phyloP scores from a whole-genome alignment of 2,888 invertebrate genomes.

The Disparrhopalites patrizii region DNA sequence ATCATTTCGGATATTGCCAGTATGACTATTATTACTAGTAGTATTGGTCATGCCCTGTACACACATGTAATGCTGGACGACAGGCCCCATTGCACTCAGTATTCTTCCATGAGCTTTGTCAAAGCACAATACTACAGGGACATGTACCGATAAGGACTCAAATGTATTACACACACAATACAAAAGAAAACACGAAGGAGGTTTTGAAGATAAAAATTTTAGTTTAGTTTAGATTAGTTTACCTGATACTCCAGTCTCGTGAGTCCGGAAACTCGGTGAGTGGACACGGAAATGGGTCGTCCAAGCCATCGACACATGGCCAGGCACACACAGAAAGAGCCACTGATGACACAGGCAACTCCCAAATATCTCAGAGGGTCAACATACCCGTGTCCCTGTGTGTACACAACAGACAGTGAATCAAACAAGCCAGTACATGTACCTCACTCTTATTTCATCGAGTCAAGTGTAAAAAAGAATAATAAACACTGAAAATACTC shows the following conservation, averaged over 20 bases:
- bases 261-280: conserved; percentile 35
- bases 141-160: no score
- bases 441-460: no score
- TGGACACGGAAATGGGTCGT: conserved; percentile 47
- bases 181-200: not conserved
- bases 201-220: not conserved
- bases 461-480: no score
- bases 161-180: no score
- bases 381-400: conserved; percentile 56
- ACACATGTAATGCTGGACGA: no score
- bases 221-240: not conserved
- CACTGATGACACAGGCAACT: conserved; percentile 69
- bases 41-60: no score
- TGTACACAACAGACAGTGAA: not conserved
- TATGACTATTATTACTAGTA: no score
- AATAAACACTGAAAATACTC: no score
- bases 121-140: no score
- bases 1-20: no score
- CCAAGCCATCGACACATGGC: conserved; percentile 71
- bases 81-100: no score
- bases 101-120: no score
- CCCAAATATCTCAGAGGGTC: conserved; percentile 66
- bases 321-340: conserved; percentile 66
- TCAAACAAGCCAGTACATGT: not conserved
- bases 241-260: conserved; percentile 21